Evolutionary conservation across 2,888 invertebrate genomes (phyloP), one percentile per base, ranked within the genome.

Genomic region (Napeogenes inachia): DNA sequence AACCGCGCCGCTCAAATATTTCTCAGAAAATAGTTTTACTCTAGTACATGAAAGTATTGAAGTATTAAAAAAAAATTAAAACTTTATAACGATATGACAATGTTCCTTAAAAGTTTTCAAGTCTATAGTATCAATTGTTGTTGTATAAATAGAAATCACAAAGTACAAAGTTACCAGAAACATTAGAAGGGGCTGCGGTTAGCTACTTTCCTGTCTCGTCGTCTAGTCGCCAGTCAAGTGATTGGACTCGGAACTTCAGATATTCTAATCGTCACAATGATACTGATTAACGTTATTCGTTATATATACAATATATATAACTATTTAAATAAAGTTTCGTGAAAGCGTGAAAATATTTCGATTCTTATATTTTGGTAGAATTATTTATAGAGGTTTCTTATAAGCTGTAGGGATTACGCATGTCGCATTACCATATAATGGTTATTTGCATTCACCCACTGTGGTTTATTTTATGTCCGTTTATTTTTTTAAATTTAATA

Each of bases 401-500:
- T 78, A 78, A 76, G 78, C 79, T 71, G 78, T 75, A 74, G 77
- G 81, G 79, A 84, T 84, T 86, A 88, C 87, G 83, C 86, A 84
- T 80, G 76, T 80, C 75, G 74, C 76, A 88, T 89, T 88, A 87
- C 76, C 88, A 87, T 89, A 87, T 87, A 88, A 89, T 88, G 78
- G 87, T 79, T 87, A 86, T 87, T 89, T 85, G 84, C 87, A 87
- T 89, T 85, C 78, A 79, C 69, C 76, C 79, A 74, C 78, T 74
- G 77, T 72, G 77, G 80, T 76, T 82, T 83, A 82, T 84, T 86
- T 84, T 81, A 82, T 83, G 79, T 76, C 79, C 74, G 82, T 79
- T 84, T 82, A 84, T 87, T 89, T 87, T 86, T 82, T 79, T 77
- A 84, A 86, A 83, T 78, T 80, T 87, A 87, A 89, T 89, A 81